A percentile compares a stretch with the other conserved stretches of the same genome.
phyloP scores from a whole-genome alignment of 2,797 vertebrate species.

The Neopelma chrysocephalum region DNA sequence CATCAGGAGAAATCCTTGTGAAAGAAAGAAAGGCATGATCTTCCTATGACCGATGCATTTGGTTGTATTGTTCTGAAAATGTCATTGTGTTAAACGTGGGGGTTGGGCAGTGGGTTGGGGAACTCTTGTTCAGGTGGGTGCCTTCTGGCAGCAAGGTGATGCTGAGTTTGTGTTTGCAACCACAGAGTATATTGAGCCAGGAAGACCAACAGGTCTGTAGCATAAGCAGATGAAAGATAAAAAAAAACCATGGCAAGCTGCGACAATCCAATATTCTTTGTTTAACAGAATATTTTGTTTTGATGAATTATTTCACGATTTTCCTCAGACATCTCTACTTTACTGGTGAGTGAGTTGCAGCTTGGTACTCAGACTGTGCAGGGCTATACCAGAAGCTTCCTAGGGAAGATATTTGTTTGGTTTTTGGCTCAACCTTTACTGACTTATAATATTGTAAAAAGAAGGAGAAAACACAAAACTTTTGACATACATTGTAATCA shows the following conservation, averaged over 20 bases:
- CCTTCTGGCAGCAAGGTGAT: not conserved
- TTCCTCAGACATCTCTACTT: not conserved
- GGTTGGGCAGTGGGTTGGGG: not conserved
- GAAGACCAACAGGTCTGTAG: not conserved
- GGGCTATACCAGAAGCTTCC: not conserved
- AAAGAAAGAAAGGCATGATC: not conserved
- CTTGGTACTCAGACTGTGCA: not conserved
- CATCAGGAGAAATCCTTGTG: not conserved
- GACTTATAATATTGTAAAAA: not conserved
- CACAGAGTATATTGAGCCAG: accelerated
- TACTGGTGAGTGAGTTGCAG: not conserved
- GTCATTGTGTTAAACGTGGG: not conserved
- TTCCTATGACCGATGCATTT: not conserved
- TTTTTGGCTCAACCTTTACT: not conserved
- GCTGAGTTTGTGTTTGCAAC: not conserved
- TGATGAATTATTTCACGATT: not conserved
- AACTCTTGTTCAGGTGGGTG: accelerated
- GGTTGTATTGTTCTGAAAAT: not conserved
- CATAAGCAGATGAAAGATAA: not conserved
- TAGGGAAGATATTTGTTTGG: not conserved
- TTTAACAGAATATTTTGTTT: not conserved
- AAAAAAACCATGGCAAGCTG: not conserved
- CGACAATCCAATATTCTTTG: not conserved
- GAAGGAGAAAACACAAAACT: not conserved
- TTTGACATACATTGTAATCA: not conserved